phyloP scores from a whole-genome alignment of 2,888 invertebrate genomes.

The Drosophila setosimentum region DNA sequence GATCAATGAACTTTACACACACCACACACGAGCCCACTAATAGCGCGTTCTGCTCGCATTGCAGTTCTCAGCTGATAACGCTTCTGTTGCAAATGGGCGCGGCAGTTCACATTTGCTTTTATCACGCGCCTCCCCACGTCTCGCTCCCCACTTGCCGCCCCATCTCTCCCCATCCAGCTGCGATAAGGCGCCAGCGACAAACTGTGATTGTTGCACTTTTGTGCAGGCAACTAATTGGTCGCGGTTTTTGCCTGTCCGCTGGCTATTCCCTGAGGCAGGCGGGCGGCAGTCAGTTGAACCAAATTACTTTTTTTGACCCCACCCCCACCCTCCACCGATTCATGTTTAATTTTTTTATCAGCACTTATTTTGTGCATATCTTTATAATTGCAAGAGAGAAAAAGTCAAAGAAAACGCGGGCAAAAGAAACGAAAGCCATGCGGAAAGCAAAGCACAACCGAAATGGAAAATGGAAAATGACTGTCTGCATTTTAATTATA shows the following conservation, averaged over 20 bases:
- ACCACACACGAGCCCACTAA: constrained; percentile 18
- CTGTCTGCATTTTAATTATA: constrained; percentile 82
- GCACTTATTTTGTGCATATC: constrained; percentile 67
- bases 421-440: constrained; percentile 38
- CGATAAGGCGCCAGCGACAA: constrained; percentile 37
- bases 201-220: constrained; percentile 38
- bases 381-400: constrained; percentile 68
- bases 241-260: constrained; percentile 12
- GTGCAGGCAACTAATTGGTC: constrained; percentile 68
- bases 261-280: constrained; percentile 26
- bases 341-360: constrained; percentile 45
- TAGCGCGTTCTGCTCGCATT: constrained; percentile 48
- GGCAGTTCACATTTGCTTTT: constrained; percentile 49
- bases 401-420: constrained; percentile 1
- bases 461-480: constrained; percentile 42
- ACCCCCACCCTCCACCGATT: background rate
- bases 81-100: constrained; percentile 45
- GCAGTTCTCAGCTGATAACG: constrained; percentile 58
- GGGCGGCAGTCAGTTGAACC: constrained; percentile 63
- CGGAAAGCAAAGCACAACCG: constrained; percentile 45
- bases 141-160: background rate
- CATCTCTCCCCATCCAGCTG: background rate
- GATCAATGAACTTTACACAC: constrained; percentile 74
- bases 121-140: constrained; percentile 19
- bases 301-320: constrained; percentile 62